phyloP scores from a whole-genome alignment of 2,113 vertebrate genomes.

The Micronycteris hirsuta region DNA sequence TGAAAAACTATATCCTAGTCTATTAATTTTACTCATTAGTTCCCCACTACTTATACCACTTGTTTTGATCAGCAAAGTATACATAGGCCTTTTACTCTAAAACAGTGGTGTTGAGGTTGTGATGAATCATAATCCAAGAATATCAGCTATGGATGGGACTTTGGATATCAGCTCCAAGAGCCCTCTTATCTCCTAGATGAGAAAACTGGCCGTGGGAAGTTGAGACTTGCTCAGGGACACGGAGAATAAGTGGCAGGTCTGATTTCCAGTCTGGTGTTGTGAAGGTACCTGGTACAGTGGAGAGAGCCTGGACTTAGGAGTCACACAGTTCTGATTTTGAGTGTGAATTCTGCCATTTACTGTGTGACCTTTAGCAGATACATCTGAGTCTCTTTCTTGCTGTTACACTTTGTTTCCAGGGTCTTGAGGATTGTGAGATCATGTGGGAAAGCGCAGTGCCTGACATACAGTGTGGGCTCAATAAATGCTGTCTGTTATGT shows the following conservation, averaged over 20 bases:
- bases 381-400: slow-evolving; percentile 13
- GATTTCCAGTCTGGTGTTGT: not conserved
- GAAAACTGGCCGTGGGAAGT: slow-evolving; percentile 9
- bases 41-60: slow-evolving; percentile 21
- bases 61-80: slow-evolving; percentile 31
- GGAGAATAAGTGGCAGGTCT: not conserved
- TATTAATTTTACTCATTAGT: slow-evolving; percentile 52
- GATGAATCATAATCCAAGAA: slow-evolving; percentile 37
- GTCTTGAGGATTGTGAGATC: slow-evolving; percentile 25
- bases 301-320: slow-evolving; percentile 54
- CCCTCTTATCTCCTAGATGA: not conserved
- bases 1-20: slow-evolving; percentile 14
- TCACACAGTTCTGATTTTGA: not conserved
- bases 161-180: slow-evolving; percentile 23
- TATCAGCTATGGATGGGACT: slow-evolving; percentile 23
- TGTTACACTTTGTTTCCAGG: slow-evolving; percentile 11
- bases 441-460: not conserved
- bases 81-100: not conserved
- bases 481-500: slow-evolving; percentile 8
- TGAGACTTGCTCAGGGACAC: slow-evolving; percentile 30
- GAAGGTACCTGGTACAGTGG: not conserved
- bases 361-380: slow-evolving; percentile 55
- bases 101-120: slow-evolving; percentile 41
- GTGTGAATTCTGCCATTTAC: slow-evolving; percentile 23
- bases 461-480: not conserved